Base-by-base conservation (phyloP, 2,797 vertebrate genomes). In the Dermochelys coriacea region DNA sequence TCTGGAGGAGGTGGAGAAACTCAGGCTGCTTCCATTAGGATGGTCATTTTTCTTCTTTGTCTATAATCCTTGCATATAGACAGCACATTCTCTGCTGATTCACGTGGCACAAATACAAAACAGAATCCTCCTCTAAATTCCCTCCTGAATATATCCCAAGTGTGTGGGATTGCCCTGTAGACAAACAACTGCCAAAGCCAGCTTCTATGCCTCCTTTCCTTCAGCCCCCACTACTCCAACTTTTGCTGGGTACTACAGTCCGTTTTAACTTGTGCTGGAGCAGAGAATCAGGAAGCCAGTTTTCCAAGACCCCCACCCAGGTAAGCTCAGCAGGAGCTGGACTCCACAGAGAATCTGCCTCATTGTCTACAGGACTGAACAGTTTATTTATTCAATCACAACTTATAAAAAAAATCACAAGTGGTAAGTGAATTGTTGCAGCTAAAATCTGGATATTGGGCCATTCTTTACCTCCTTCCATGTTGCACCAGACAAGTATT, bases 281-380 rank as follows among this genome's bases (percentile, higher is more conserved):
- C 78, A 87, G 52, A 15, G 49, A 71, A 2, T 18, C 59, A 59
- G 57, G 64, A 50, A 84, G 2, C 37, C 82, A 64, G 34, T 18
- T 29, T 54, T 45, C 16, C 64, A 83, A 37, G 50, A 52, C 25
- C 31, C 9, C n/a, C 64, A 49, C 49, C 86, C 78, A 11, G 51
- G 61, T 59, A 78, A 89, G 41, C 7, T 4, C 50, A 77, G 51
- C 90, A 91, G 41, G 82, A 9, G 25, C 80, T 83, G 1, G 6
- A 31, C 0, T 0, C 2, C 37, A 19, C 52, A 79, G 81, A 82
- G 37, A 55, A 14, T 45, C 25, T 80, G 11, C 54, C 31, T 75
- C 3, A 1, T n/a, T 61, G 1, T 74, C 93, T 52, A 41, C n/a
- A 31, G 9, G 21, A 3, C 82, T 93, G 57, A 29, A 21, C 18